Evolutionary conservation across 2,113 vertebrate genomes (phyloP).

Genomic region (Erythrocercus mccallii): DNA sequence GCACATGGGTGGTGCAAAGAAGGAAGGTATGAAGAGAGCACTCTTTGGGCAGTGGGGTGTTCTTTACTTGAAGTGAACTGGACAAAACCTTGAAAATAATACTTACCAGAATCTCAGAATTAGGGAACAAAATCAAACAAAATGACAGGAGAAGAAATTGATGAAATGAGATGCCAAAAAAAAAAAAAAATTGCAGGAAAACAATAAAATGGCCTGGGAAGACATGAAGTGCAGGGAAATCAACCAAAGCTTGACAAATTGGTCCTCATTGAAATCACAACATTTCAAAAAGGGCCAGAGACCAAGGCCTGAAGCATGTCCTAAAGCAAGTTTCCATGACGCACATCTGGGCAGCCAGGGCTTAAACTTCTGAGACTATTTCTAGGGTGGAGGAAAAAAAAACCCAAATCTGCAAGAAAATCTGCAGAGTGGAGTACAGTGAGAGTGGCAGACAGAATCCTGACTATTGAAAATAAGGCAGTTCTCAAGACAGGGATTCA

Average conservation of each 20-base stretch:
- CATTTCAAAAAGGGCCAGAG: neutral
- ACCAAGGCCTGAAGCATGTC: neutral
- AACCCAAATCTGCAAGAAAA: neutral
- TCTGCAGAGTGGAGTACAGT: neutral
- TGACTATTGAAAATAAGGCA: neutral
- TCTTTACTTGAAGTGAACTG: neutral
- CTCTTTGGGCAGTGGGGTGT: neutral
- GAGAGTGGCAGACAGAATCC: neutral
- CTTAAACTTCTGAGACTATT: neutral
- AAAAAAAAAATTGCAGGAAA: neutral
- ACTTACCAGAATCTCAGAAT: neutral
- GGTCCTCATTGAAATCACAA: accelerated
- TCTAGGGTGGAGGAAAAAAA: neutral
- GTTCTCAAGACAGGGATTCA: neutral
- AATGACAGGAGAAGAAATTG: neutral
- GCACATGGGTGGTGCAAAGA: neutral
- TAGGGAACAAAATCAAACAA: accelerated
- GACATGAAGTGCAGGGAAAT: neutral
- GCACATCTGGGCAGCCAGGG: neutral
- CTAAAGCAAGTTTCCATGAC: neutral
- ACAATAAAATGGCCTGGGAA: neutral
- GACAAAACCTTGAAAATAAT: neutral
- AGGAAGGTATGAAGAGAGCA: neutral
- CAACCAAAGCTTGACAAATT: neutral
- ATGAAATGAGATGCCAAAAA: neutral